phyloP scores from a whole-genome alignment of 2,113 vertebrate species.

The Rhinoptilus africanus region DNA sequence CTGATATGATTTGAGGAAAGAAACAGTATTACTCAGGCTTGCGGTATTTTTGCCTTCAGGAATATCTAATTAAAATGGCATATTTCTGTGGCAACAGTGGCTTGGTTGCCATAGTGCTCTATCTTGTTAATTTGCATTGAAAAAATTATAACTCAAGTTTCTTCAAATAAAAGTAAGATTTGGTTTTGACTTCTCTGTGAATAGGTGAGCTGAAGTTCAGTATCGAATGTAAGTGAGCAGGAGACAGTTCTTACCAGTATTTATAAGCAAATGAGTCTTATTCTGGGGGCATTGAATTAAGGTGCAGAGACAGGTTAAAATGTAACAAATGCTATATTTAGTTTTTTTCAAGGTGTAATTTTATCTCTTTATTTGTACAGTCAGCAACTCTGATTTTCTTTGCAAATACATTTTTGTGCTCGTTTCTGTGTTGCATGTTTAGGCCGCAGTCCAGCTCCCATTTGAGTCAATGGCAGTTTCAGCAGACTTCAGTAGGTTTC shows the following conservation, averaged over 20 bases:
- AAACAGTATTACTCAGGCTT: not conserved
- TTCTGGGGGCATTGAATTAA: not conserved
- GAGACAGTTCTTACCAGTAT: not conserved
- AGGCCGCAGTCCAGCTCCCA: not conserved
- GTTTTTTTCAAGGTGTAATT: not conserved
- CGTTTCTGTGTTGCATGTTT: not conserved
- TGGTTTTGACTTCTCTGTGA: not conserved
- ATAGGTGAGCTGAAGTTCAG: not conserved
- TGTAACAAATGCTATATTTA: not conserved
- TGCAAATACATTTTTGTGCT: not conserved
- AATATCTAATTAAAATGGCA: not conserved
- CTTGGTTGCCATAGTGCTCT: not conserved
- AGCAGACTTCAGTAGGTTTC: not conserved
- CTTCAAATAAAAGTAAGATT: not conserved
- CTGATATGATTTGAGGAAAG: not conserved
- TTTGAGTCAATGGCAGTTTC: not conserved
- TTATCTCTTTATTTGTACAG: not conserved
- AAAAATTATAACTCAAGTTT: not conserved
- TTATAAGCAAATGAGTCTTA: not conserved
- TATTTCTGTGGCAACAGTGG: not conserved
- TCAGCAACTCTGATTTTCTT: not conserved
- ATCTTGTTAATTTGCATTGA: not conserved
- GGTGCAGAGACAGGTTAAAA: not conserved
- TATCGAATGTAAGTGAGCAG: not conserved
- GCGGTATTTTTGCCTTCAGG: not conserved